phyloP scores from a whole-genome alignment of 1,140 invertebrate genomes.

The Drosophila nebulosa region DNA sequence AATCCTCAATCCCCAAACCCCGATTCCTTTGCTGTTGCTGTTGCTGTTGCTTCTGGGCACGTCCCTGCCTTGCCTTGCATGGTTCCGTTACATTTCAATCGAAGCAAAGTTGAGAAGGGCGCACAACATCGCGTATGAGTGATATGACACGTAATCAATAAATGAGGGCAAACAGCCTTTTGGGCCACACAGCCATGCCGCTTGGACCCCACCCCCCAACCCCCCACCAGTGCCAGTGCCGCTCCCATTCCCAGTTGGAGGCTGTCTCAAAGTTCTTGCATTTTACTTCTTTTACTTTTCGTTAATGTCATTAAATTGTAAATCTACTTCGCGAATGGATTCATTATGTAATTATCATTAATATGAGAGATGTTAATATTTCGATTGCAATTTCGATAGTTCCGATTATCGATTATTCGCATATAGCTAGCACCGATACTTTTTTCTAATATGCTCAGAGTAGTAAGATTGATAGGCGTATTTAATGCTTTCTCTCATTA shows the following conservation, averaged over 20 bases:
- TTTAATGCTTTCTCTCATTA: too few species aligned
- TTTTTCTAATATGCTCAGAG: too few species aligned
- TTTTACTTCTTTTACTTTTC: background rate
- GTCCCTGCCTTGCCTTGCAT: constrained; percentile 8
- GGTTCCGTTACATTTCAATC: constrained; percentile 67
- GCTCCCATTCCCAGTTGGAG: background rate
- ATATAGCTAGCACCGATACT: too few species aligned
- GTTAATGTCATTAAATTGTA: background rate
- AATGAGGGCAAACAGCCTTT: constrained; percentile 58
- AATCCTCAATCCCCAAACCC: background rate
- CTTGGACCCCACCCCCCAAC: too few species aligned
- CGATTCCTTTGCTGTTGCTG: background rate
- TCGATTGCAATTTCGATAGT: too few species aligned
- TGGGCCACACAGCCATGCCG: background rate
- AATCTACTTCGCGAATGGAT: constrained; percentile 18
- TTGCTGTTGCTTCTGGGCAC: constrained; percentile 31
- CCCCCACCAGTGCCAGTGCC: too few species aligned
- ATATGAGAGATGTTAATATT: background rate
- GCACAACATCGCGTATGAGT: constrained; percentile 65
- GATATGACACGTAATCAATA: constrained; percentile 79
- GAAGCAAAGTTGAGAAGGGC: constrained; percentile 24
- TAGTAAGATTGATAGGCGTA: too few species aligned
- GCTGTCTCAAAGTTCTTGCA: background rate
- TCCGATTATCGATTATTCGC: too few species aligned
- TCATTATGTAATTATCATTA: background rate